Evolutionary conservation across 1,140 invertebrate genomes (phyloP).

Genomic region (Papilio polyxenes): DNA sequence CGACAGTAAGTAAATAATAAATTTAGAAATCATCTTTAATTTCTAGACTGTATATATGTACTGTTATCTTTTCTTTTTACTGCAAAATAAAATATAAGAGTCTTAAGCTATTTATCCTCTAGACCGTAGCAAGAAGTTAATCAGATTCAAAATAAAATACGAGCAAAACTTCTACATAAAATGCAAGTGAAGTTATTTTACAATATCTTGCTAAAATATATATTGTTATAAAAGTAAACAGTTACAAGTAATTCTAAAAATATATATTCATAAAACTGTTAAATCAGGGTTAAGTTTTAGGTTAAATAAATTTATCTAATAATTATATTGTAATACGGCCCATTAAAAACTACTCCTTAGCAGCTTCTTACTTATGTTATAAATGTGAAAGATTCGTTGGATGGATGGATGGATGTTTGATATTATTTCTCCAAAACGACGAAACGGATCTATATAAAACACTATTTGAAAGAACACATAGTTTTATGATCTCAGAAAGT

Average conservation of each 20-base stretch:
- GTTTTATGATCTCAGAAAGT: no score
- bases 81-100: not conserved
- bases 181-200: not conserved
- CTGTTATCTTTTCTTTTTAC: not conserved
- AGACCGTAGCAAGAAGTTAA: slow-evolving; percentile 5
- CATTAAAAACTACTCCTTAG: no score
- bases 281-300: not conserved
- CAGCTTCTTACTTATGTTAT: no score
- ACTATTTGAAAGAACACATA: no score
- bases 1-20: not conserved
- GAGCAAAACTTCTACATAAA: not conserved
- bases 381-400: no score
- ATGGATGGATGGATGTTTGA: no score
- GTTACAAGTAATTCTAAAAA: no score
- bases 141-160: slow-evolving; percentile 3
- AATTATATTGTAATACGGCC: no score
- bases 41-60: not conserved
- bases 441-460: no score
- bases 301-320: no score
- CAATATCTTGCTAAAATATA: not conserved
- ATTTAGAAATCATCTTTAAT: not conserved
- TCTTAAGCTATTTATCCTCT: not conserved
- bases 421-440: no score
- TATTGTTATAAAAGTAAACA: not conserved
- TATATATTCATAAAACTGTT: not conserved